Conservation (phyloP, 92 coral and sea anemone genomes). For the Porites cylindrica region DNA sequence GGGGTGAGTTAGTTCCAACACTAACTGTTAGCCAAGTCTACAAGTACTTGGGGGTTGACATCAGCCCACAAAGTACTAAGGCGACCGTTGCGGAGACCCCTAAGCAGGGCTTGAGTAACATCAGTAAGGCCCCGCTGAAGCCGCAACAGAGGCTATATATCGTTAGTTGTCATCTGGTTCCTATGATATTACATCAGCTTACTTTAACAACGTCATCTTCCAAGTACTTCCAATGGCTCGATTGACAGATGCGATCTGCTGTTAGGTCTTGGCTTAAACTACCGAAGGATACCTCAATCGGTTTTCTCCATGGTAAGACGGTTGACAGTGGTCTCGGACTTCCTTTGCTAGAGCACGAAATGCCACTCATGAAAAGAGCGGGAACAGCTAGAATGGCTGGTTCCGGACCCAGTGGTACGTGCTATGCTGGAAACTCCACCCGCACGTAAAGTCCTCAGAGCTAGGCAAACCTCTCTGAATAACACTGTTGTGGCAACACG, state of each 20-base stretch:
- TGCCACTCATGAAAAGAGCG: no score
- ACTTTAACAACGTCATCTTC: neutral
- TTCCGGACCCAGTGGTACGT: no score
- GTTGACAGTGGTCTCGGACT: no score
- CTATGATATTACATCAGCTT: constrained; percentile 20
- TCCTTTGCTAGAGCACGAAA: no score
- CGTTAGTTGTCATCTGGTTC: constrained; percentile 6
- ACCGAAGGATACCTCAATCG: no score
- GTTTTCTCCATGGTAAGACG: no score
- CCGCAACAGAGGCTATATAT: constrained; percentile 46
- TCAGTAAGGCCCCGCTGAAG: constrained; percentile 32
- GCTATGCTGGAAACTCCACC: no score
- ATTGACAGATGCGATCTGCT: neutral
- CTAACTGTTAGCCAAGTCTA: neutral
- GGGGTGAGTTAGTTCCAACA: neutral
- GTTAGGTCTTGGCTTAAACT: no score
- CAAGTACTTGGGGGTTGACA: neutral
- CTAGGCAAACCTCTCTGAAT: no score
- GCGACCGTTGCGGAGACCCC: neutral
- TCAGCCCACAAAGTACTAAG: neutral
- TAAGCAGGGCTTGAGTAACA: neutral
- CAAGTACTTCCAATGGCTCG: constrained; percentile 36
- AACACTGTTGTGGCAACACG: no score
- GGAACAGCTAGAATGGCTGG: no score
- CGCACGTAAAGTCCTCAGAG: no score